A percentile compares a stretch with the other conserved stretches of the same genome.
Evolutionary conservation across 2,888 invertebrate species (phyloP).

Genomic region (Tenthredo notha): DNA sequence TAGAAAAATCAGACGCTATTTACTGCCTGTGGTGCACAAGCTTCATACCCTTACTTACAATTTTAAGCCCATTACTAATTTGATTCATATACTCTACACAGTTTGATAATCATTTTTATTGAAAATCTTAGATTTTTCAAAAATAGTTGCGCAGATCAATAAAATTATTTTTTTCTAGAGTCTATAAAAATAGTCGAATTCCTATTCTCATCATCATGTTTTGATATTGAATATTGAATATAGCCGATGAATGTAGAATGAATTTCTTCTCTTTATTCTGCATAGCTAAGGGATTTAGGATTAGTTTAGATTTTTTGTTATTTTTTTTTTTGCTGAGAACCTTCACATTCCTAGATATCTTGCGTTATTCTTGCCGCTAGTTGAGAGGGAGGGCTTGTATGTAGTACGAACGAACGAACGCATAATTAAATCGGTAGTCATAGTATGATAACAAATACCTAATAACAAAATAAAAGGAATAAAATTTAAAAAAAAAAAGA

Average conservation of each 20-base stretch:
- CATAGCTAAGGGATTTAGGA: background rate
- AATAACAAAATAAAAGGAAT: conserved; percentile 37
- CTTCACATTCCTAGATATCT: conserved; percentile 37
- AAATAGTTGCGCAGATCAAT: background rate
- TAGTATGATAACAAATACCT: conserved; percentile 49
- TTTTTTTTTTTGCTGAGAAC: conserved; percentile 37
- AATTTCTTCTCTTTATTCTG: background rate
- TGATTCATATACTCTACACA: background rate
- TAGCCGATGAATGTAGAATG: background rate
- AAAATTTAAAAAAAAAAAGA: background rate
- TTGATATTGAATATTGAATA: background rate
- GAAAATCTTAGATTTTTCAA: background rate
- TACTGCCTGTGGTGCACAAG: conserved; percentile 27
- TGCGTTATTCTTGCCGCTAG: conserved; percentile 38
- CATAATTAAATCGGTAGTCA: conserved; percentile 14
- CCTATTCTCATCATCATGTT: background rate
- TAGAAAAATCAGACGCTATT: background rate
- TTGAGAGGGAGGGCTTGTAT: background rate
- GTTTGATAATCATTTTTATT: conserved; percentile 19
- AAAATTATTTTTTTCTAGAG: background rate
- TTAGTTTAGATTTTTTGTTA: background rate
- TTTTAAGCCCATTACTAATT: background rate
- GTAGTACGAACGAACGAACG: background rate
- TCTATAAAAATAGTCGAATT: background rate
- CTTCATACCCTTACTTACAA: background rate